Evolutionary conservation across 2,797 vertebrate species (phyloP), one percentile per base, ranked within the genome.

Genomic region (Orientallactaga sibirica): DNA sequence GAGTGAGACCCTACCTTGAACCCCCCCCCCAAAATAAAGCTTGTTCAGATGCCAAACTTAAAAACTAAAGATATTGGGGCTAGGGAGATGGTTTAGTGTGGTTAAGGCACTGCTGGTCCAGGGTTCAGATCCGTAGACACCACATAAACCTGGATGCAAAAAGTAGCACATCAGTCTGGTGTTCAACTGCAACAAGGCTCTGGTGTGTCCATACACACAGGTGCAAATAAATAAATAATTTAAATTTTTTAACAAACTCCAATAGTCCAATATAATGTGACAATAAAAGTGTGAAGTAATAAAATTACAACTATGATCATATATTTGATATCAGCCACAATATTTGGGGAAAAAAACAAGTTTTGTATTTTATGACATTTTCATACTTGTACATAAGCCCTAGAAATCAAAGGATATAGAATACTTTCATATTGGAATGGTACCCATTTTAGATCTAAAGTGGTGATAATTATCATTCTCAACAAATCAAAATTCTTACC

Each of bases 381-480:
- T 83, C 43, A 75, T 84, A 33, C 43, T 83, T 66, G 14, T 52
- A 94, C 25, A 87, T 18, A 89, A 96, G 75, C 55, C 67, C 64
- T 83, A 75, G 9, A 58, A 82, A 77, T 81, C 29, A 83, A 25
- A 48, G 52, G 27, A 67, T 88, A 86, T 29, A 78, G 10, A 90
- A 66, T 73, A 48, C 14, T 58, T 90, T 91, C 24, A 37, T 62
- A 83, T 11, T 71, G 82, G 55, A 86, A 88, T 87, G 43, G 86
- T 24, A 90, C 12, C 55, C 77, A 92, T 83, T 91, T n/a, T 84
- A 73, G 52, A 71, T 92, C 37, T 83, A 90, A 84, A 96, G 84
- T 90, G 67, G 37, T 68, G 68, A 86, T 84, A 87, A 94, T 93
- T 94, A 90, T 48, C 52, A 92, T 88, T 93, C 61, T 90, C 66